Evolutionary conservation across 2,888 invertebrate genomes (phyloP).

Genomic region (Odontocolon sp.): DNA sequence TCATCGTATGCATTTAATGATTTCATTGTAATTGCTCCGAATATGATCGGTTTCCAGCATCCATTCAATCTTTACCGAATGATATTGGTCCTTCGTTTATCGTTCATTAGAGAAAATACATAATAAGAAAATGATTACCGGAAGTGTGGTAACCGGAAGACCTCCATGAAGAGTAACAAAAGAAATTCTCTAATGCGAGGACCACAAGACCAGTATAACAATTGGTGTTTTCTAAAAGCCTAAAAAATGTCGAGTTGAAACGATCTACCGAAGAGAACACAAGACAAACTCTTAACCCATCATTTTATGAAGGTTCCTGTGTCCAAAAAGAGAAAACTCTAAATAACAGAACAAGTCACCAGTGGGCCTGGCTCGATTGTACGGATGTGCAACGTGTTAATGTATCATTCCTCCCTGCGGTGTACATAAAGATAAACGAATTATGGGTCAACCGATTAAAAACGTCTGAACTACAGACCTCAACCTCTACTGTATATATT

Average conservation of each 20-base stretch:
- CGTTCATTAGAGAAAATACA: too few species aligned
- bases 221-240: neutral
- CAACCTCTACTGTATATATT: conserved; percentile 10
- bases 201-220: neutral
- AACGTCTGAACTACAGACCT: conserved; percentile 5
- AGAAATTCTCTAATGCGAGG: neutral
- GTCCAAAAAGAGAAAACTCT: neutral
- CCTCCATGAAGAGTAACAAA: neutral
- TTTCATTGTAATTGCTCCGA: conserved; percentile 56
- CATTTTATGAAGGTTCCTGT: neutral
- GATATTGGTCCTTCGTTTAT: too few species aligned
- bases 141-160: neutral
- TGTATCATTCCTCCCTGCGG: conserved; percentile 8
- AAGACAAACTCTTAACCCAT: neutral
- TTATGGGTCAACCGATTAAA: conserved; percentile 30
- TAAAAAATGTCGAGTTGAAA: neutral
- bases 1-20: conserved; percentile 39
- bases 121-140: conserved; percentile 1
- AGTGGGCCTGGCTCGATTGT: conserved; percentile 12
- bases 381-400: conserved; percentile 30
- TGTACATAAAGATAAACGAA: conserved; percentile 11
- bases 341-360: neutral
- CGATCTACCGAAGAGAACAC: neutral
- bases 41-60: neutral
- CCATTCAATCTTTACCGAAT: too few species aligned